phyloP scores from a whole-genome alignment of 2,113 vertebrate genomes.

The Platysternon megacephalum region DNA sequence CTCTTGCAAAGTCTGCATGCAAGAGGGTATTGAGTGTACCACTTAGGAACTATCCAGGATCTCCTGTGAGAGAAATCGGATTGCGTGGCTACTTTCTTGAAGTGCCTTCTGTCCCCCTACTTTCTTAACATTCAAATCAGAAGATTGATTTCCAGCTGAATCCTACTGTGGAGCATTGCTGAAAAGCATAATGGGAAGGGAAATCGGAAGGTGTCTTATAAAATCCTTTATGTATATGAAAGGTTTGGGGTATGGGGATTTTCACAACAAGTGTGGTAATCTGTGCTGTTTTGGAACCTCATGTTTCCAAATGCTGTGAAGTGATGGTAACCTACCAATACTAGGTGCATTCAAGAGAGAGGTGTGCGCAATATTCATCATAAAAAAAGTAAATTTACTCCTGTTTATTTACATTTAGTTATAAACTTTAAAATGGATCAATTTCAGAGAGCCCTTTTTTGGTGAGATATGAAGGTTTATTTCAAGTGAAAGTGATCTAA shows the following conservation, averaged over 20 bases:
- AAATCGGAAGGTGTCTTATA: neutral
- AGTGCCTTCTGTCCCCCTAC: neutral
- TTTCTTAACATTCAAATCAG: neutral
- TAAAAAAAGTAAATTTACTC: neutral
- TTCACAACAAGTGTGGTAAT: rapidly evolving
- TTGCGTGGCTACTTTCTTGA: neutral
- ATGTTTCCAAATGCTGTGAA: neutral
- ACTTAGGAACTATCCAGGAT: neutral
- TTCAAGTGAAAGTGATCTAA: neutral
- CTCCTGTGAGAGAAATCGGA: neutral
- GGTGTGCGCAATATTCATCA: neutral
- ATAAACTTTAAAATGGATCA: neutral
- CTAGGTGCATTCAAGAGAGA: constrained; percentile 1
- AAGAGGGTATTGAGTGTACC: too few relatives aligned
- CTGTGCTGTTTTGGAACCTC: neutral
- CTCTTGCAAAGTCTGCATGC: neutral
- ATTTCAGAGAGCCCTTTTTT: neutral
- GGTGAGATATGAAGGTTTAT: neutral
- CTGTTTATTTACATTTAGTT: neutral
- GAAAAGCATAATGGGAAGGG: neutral
- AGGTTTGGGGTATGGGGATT: neutral
- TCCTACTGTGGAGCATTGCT: neutral
- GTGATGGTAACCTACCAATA: neutral
- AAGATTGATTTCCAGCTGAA: neutral
- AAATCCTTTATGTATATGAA: neutral